Conservation (phyloP, 2,797 vertebrate species). For the Danio albolineatus region DNA sequence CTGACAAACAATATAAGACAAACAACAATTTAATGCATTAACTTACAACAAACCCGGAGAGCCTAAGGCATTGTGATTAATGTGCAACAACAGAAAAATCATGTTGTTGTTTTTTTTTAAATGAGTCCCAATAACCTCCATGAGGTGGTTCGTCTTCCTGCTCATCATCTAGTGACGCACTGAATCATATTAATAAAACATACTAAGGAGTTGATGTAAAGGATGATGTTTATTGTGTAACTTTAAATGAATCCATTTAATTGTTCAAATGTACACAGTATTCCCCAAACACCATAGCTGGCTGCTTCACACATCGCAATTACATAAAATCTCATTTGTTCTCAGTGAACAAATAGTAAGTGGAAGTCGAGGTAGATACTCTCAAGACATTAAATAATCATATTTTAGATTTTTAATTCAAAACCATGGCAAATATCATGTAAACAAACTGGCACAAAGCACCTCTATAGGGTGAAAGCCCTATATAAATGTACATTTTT, state of each 20-base stretch:
- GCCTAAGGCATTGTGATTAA: conserved; percentile 30
- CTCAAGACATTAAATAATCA: conserved; percentile 26
- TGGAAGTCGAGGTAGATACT: conserved; percentile 24
- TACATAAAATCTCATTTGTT: conserved; percentile 16
- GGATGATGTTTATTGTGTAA: conserved; percentile 30
- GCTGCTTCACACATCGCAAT: conserved; percentile 1
- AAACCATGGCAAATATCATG: conserved; percentile 17
- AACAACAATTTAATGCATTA: conserved; percentile 8
- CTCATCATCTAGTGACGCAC: conserved; percentile 21
- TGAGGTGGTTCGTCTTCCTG: background rate
- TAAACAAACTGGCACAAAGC: conserved; percentile 10
- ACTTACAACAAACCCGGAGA: conserved; percentile 25
- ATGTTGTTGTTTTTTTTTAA: conserved; percentile 22
- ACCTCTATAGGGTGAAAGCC: background rate
- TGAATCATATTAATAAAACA: conserved; percentile 28
- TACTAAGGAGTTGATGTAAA: conserved; percentile 37
- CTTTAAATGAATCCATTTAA: conserved; percentile 30
- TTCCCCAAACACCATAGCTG: background rate
- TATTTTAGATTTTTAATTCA: background rate
- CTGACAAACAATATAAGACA: conserved; percentile 14
- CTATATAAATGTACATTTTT: conserved; percentile 17
- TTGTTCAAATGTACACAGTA: background rate
- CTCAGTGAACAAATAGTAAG: conserved; percentile 10
- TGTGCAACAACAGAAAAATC: conserved; percentile 36
- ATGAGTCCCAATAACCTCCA: conserved; percentile 23